Percentiles rank a stretch among this genome's conserved stretches.
These are phyloP conservation scores for Melanotaenia parkinsoni DNA, from an alignment of 2,797 vertebrate species.

Conservation along the genomic window DNA sequence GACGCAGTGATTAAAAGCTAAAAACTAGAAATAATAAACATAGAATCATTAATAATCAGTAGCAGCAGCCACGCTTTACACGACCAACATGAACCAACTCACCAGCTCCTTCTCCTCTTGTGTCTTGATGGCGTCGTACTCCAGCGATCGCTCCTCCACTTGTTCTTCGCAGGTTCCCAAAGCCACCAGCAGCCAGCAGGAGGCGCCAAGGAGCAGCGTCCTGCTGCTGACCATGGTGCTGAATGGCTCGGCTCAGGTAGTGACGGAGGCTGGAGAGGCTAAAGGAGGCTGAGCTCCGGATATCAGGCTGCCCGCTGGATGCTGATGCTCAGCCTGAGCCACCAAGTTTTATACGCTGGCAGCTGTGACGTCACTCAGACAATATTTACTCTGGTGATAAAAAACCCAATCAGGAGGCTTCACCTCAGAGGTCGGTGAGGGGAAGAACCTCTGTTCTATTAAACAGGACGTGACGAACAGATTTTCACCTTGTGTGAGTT, in stretches of 20 bases:
- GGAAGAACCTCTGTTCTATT: constrained; percentile 20
- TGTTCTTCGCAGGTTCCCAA: constrained; percentile 29
- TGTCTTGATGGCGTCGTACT: constrained; percentile 23
- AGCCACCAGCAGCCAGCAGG: constrained; percentile 57
- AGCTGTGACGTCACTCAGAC: constrained; percentile 12
- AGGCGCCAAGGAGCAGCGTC: constrained; percentile 52
- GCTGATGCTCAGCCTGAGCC: neutral
- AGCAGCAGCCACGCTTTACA: neutral
- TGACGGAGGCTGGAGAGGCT: neutral
- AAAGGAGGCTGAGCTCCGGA: neutral
- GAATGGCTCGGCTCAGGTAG: neutral
- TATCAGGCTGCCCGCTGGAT: neutral
- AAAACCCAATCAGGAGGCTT: constrained; percentile 11
- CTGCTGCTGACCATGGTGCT: constrained; percentile 42
- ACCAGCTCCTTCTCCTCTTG: constrained; percentile 56
- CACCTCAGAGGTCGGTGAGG: constrained; percentile 10
- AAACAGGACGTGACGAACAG: constrained; percentile 30
- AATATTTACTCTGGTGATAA: constrained; percentile 29
- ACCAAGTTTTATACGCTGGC: constrained; percentile 5
- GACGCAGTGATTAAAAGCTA: no score
- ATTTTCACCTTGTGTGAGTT: neutral
- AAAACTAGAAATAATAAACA: no score
- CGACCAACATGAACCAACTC: constrained; percentile 13
- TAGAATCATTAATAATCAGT: no score
- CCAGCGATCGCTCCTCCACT: constrained; percentile 12